Evolutionary conservation across 2,888 invertebrate genomes (phyloP), one percentile per base, ranked within the genome.

Genomic region (Meghimatium bilineatum): DNA sequence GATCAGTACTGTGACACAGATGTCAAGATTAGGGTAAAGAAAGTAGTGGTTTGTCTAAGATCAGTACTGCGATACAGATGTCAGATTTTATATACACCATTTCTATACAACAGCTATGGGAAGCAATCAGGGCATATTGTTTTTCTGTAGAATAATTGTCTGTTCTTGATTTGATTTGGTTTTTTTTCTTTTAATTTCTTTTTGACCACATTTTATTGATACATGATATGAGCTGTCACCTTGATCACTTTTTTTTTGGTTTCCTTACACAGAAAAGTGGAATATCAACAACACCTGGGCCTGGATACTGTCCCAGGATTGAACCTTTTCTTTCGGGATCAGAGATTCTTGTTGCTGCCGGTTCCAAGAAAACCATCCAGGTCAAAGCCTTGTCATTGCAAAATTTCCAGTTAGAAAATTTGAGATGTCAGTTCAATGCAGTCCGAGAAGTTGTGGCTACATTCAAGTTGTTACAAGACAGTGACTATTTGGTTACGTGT

Each of bases 331-430:
- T 97, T 96, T 80, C 95, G 96, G 88, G 87, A 34, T 97, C 98
- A 95, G 97, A 98, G 95, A 97, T 98, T 89, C 95, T 98, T 88
- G 98, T 98, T 82, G 96, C 98, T 87, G 97, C 97, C 88, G 98
- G 97, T 87, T 97, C 97, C 85, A 96, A 96, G 94, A 97, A 97
- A 94, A 96, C 96, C 86, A 97, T 98, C 90, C 96, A 96, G 94
- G 98, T 98, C 56, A 97, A 97, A 94, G 98, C 97, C 89, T 97
- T 97, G 93, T 97, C 98, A 93, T 97, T 98, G 92, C 97, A 90
- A 91, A 86, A 89, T 29, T 93, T 91, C 86, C 93, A 93, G 89
- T 85, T 86, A 32, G 89, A 91, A 17, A 80, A 83, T 67, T 89
- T 93, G 85, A 89, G 90, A 52, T 94, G 94, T 81, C 98, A 97